Base-by-base conservation (phyloP, 2,888 invertebrate species). In the Cremastobaeus sp. region DNA sequence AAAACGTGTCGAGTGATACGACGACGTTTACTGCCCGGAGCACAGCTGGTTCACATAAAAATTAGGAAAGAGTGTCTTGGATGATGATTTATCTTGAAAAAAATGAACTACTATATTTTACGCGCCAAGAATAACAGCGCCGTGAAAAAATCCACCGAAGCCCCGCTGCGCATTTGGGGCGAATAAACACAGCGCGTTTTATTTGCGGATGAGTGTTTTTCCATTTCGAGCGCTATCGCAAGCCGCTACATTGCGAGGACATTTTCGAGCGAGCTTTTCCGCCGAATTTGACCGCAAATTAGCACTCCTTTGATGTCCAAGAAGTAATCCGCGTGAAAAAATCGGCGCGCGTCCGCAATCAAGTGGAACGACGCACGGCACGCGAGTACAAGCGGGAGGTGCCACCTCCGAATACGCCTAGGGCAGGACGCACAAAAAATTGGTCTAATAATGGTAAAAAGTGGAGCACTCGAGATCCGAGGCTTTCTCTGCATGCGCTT, bases 391-490 rank as follows among this genome's bases (percentile, higher is more conserved):
- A 39, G 48, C 25, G 71, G 70, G 76, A 71, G 76, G 76, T 79
- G 78, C 74, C 78, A 37, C 70, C 64, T 76, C 74, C 70, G 77
- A 81, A 72, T 59, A 74, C 73, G 77, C 76, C 68, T 66, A 69
- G 15, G 72, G 65, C 65, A 25, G 62, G 74, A 64, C 5, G 4
- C 57, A 72, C 54, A 50, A 86, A 85, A 86, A 85, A 86, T 83
- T 79, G 80, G 81, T 83, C 85, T 84, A 86, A 84, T 86, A 86
- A 86, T 85, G 82, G 83, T 83, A 84, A 86, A 86, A 85, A 86
- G 78, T 84, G 71, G 82, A 85, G 82, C 80, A 81, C 73, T 70
- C 39, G 25, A 74, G 73, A 77, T 74, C 77, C 72, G 77, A 79
- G 65, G 64, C 59, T 72, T 65, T 59, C 47, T n/a, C n/a, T n/a